Percentiles rank a stretch among this genome's conserved stretches.
Evolutionary conservation across 2,113 vertebrate species (phyloP).

Genomic region (Eidolon helvum): DNA sequence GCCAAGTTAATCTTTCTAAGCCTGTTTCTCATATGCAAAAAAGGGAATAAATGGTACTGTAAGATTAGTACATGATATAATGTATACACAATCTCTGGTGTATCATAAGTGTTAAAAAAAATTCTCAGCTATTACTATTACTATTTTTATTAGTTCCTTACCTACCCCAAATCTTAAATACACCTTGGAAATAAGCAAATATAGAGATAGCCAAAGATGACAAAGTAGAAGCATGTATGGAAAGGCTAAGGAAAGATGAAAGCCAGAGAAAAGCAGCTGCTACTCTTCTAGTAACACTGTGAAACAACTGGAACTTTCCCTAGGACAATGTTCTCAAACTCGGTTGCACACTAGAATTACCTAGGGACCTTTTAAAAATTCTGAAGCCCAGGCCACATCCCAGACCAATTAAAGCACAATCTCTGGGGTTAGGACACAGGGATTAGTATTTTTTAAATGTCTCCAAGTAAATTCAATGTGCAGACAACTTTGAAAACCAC

Average conservation of each 20-base stretch:
- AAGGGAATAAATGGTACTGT: neutral
- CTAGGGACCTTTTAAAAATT: neutral
- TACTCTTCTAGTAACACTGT: neutral
- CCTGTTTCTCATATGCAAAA: neutral
- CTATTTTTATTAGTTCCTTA: constrained; percentile 12
- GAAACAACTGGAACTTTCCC: neutral
- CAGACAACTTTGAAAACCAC: neutral
- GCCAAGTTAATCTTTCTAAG: neutral
- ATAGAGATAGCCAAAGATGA: neutral
- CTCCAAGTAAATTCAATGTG: neutral
- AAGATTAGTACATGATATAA: neutral
- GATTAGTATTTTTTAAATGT: constrained; percentile 8
- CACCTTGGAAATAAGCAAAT: constrained; percentile 26
- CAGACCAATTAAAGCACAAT: neutral
- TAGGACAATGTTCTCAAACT: neutral
- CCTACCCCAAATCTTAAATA: neutral
- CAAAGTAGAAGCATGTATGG: neutral
- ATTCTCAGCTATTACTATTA: neutral
- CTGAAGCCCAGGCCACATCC: neutral
- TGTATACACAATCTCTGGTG: neutral
- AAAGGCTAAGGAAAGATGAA: neutral
- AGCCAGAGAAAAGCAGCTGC: constrained; percentile 13
- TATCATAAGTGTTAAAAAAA: neutral
- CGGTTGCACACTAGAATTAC: neutral
- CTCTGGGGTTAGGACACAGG: neutral